These are phyloP conservation scores for Allacma fusca DNA, from an alignment of 2,888 invertebrate genomes.

Conservation along the genomic window DNA sequence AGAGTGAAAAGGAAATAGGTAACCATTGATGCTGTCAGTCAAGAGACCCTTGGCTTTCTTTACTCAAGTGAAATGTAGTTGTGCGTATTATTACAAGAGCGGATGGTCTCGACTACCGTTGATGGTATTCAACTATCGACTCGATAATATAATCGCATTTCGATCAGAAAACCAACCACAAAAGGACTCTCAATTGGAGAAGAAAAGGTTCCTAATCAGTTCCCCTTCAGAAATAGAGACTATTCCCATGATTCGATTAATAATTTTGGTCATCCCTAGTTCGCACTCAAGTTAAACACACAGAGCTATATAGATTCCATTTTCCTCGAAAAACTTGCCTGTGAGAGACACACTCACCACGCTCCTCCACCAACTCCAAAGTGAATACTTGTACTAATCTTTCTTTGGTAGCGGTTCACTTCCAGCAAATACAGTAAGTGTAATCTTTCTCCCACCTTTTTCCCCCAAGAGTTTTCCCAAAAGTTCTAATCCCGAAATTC, in stretches of 20 bases:
- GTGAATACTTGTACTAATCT: no score
- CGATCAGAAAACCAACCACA: conserved; percentile 44
- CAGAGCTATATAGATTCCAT: neutral
- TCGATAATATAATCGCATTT: conserved; percentile 50
- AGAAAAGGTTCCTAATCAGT: conserved; percentile 54
- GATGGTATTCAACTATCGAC: conserved; percentile 32
- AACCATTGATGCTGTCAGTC: conserved; percentile 49
- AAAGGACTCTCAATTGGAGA: conserved; percentile 49
- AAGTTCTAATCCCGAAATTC: no score
- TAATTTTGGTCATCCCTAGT: conserved; percentile 19
- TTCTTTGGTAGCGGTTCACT: no score
- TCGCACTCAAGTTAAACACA: neutral
- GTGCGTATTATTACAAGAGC: conserved; percentile 32
- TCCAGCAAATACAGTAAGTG: no score
- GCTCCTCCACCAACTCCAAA: no score
- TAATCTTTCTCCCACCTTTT: no score
- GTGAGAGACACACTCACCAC: no score
- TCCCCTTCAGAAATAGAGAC: conserved; percentile 48
- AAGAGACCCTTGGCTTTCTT: conserved; percentile 45
- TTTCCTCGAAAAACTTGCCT: no score
- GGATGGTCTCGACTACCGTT: conserved; percentile 31
- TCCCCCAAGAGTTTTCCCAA: no score
- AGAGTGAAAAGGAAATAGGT: conserved; percentile 48
- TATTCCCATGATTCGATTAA: conserved; percentile 52
- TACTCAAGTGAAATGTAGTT: conserved; percentile 20